Conservation (phyloP, 1,140 invertebrate species). For the Aleiodes sp. region DNA sequence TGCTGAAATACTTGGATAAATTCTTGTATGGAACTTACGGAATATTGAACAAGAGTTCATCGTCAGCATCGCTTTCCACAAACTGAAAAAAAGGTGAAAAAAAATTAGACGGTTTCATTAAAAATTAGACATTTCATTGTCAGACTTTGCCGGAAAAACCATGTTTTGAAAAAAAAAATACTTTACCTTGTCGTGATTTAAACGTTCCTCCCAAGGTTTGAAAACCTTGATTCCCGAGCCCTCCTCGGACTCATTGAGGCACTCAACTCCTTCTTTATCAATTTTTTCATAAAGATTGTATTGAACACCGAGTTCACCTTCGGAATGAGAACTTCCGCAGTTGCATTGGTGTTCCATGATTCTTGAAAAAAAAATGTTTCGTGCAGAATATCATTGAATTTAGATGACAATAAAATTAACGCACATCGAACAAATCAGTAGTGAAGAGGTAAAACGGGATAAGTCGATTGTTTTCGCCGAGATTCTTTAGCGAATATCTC, state of each 20-base stretch:
- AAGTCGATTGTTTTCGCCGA: too few relatives aligned
- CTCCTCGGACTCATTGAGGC: conserved; percentile 88
- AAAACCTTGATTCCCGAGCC: conserved; percentile 89
- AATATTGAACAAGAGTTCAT: conserved; percentile 94
- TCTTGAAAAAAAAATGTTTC: not conserved
- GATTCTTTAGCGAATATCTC: not conserved
- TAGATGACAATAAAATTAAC: too few relatives aligned
- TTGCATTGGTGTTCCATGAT: conserved; percentile 49
- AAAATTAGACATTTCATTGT: not conserved
- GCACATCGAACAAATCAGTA: too few relatives aligned
- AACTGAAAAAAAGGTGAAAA: conserved; percentile 70
- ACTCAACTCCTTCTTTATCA: conserved; percentile 87
- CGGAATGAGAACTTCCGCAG: conserved; percentile 48
- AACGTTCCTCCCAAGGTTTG: conserved; percentile 89
- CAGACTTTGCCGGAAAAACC: not conserved
- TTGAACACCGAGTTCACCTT: conserved; percentile 78
- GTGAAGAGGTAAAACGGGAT: too few relatives aligned
- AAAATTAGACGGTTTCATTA: conserved; percentile 13
- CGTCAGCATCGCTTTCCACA: conserved; percentile 95
- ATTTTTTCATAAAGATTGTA: conserved; percentile 93
- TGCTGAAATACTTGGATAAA: too few relatives aligned
- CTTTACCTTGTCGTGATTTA: conserved; percentile 77
- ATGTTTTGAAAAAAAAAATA: conserved; percentile 10
- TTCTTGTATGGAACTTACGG: conserved; percentile 75
- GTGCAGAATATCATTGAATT: too few relatives aligned